Evolutionary conservation across 1,140 invertebrate species (phyloP).

Genomic region (Drosophila nigrodunni): DNA sequence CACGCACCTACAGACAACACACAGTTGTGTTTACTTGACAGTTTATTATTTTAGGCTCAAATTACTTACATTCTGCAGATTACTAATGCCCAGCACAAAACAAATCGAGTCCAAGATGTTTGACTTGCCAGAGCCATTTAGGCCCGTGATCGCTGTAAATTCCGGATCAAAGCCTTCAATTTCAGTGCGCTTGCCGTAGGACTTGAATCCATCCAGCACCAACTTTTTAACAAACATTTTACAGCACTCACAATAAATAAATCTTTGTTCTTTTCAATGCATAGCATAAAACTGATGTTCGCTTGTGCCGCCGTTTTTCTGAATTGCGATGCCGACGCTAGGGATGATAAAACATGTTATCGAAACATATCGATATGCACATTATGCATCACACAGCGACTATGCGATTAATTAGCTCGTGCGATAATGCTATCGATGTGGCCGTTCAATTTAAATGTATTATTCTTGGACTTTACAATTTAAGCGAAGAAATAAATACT

Average conservation of each 20-base stretch:
- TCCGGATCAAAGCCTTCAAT: conserved; percentile 97
- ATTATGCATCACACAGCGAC: background rate
- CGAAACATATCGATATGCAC: conserved; percentile 9
- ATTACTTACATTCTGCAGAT: conserved; percentile 92
- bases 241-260: background rate
- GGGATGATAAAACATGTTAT: conserved; percentile 19
- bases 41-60: background rate
- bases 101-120: conserved; percentile 99
- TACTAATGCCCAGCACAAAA: conserved; percentile 98
- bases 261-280: background rate
- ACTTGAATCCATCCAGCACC: conserved; percentile 98
- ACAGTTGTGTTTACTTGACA: background rate
- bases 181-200: conserved; percentile 96
- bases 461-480: too few species aligned
- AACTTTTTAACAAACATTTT: conserved; percentile 98
- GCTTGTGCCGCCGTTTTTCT: conserved; percentile 53
- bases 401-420: too few species aligned
- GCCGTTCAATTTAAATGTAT: too few species aligned
- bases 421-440: too few species aligned
- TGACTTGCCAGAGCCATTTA: conserved; percentile 99
- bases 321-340: conserved; percentile 46
- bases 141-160: conserved; percentile 99
- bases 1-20: conserved; percentile 91
- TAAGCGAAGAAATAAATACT: too few species aligned
- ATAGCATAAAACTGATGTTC: conserved; percentile 5